Evolutionary conservation across 2,888 invertebrate genomes (phyloP).

Genomic region (Metellina segmentata): DNA sequence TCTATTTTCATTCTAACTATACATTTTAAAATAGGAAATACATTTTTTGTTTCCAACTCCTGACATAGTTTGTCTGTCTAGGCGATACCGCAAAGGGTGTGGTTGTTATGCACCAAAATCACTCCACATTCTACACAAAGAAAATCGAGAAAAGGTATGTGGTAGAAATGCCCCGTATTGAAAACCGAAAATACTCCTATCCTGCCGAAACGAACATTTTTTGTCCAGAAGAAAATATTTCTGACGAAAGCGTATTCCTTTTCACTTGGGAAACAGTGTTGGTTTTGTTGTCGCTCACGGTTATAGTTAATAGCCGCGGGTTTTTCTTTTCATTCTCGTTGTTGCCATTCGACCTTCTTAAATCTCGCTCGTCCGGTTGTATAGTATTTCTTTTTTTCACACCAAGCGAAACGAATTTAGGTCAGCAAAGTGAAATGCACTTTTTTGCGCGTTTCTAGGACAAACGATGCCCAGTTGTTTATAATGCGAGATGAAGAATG

Average conservation of each 20-base stretch:
- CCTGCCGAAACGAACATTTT: slow-evolving; percentile 8
- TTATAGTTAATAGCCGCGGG: slow-evolving; percentile 65
- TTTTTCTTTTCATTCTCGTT: slow-evolving; percentile 35
- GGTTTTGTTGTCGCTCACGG: slow-evolving; percentile 67
- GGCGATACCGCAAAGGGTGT: too few species aligned
- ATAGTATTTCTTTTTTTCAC: slow-evolving; percentile 64
- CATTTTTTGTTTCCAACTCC: too few species aligned
- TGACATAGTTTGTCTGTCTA: too few species aligned
- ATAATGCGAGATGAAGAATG: background rate
- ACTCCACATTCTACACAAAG: too few species aligned
- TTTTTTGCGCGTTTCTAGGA: slow-evolving; percentile 63
- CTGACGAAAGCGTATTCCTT: slow-evolving; percentile 40
- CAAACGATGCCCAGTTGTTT: slow-evolving; percentile 46
- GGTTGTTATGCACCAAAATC: too few species aligned
- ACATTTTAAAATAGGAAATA: too few species aligned
- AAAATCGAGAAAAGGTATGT: too few species aligned
- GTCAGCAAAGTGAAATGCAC: slow-evolving; percentile 71
- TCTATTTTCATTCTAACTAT: too few species aligned
- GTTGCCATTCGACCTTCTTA: slow-evolving; percentile 70
- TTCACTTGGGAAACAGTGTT: slow-evolving; percentile 22
- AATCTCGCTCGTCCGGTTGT: slow-evolving; percentile 72
- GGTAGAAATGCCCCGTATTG: too few species aligned
- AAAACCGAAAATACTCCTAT: too few species aligned
- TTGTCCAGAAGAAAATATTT: slow-evolving; percentile 45
- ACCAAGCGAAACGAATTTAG: slow-evolving; percentile 70